A percentile compares a stretch with the other conserved stretches of the same genome.
Conservation (phyloP, 2,113 vertebrate species). For the Cervus canadensis region DNA sequence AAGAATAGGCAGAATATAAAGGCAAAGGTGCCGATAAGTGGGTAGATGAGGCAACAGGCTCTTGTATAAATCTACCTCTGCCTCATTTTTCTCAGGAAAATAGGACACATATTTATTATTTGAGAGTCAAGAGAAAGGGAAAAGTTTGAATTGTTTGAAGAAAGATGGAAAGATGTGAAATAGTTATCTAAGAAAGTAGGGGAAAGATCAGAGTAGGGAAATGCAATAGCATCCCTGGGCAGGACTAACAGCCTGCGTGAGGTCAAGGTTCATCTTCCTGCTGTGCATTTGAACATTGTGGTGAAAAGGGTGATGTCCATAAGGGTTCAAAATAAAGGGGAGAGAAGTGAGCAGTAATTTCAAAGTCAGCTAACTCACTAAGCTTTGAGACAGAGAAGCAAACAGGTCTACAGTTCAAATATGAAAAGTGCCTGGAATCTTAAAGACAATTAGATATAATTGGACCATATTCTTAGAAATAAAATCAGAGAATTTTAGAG, state of each 20-base stretch:
- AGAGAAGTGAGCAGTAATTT: slow-evolving; percentile 47
- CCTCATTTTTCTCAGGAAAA: not conserved
- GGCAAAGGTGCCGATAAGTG: not conserved
- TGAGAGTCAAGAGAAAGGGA: not conserved
- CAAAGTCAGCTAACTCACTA: slow-evolving; percentile 48
- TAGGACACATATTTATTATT: not conserved
- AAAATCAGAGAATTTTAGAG: not conserved
- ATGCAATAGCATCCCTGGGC: not conserved
- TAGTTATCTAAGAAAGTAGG: not conserved
- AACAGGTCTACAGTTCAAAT: not conserved
- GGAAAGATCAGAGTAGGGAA: not conserved
- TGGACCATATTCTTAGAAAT: slow-evolving; percentile 14
- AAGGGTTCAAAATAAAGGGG: not conserved
- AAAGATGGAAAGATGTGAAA: not conserved
- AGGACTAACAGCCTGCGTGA: not conserved
- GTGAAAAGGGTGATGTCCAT: not conserved
- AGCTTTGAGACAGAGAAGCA: not conserved
- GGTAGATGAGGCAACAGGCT: not conserved
- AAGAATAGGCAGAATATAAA: not conserved
- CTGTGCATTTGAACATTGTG: not conserved
- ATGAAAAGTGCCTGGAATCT: not conserved
- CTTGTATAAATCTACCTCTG: not conserved
- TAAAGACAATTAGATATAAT: not conserved
- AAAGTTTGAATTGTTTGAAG: not conserved
- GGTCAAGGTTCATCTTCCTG: not conserved